Conservation (phyloP, 1,140 invertebrate genomes). For the Atta colombica region DNA sequence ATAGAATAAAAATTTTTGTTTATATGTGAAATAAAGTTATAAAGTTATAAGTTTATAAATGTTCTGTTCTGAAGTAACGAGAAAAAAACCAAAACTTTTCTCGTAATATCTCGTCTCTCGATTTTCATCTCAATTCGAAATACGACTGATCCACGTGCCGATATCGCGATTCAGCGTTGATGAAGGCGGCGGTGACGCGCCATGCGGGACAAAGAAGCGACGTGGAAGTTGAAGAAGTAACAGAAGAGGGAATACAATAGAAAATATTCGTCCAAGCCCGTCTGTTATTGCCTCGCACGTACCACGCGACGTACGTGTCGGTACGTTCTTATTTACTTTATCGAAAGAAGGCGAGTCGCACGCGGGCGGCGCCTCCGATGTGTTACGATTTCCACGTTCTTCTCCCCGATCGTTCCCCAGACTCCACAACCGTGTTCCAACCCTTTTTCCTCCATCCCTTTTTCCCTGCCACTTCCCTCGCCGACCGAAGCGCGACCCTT, state of each 20-base stretch:
- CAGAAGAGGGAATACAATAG: constrained; percentile 61
- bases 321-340: constrained; percentile 73
- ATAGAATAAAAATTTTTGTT: not conserved
- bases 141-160: constrained; percentile 6
- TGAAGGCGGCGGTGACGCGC: constrained; percentile 32
- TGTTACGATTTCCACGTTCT: constrained; percentile 55
- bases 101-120: not conserved
- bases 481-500: not conserved
- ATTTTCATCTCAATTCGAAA: not conserved
- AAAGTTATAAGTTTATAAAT: not conserved
- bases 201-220: constrained; percentile 12
- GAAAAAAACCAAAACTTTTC: not conserved
- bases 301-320: constrained; percentile 65
- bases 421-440: not conserved
- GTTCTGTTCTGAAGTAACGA: not conserved
- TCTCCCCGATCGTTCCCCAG: constrained; percentile 10
- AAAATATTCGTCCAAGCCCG: constrained; percentile 60
- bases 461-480: not conserved
- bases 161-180: constrained; percentile 47
- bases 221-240: constrained; percentile 39
- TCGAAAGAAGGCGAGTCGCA: constrained; percentile 59
- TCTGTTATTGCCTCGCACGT: constrained; percentile 66
- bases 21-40: not conserved
- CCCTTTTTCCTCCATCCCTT: constrained; percentile 29
- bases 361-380: constrained; percentile 13